Percentiles rank a stretch among this genome's conserved stretches.
These are phyloP conservation scores for Acropternis orthonyx DNA, from an alignment of 2,797 vertebrate genomes.

Conservation along the genomic window DNA sequence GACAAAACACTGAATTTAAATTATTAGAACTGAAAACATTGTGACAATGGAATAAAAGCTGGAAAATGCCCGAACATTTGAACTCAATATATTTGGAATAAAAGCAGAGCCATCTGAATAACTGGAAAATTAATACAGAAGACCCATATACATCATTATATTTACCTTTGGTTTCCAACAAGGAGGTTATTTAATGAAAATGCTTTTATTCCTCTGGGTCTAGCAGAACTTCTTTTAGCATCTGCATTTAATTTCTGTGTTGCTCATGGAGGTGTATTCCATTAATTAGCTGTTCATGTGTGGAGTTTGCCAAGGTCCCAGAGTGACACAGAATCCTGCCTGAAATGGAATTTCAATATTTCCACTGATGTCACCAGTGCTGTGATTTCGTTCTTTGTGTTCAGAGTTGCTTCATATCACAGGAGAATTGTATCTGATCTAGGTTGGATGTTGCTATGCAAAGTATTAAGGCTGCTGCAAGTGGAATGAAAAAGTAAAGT, in stretches of 20 bases:
- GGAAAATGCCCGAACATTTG: background rate
- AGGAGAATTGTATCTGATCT: background rate
- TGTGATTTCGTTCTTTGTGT: background rate
- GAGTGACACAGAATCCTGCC: background rate
- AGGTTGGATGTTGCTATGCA: background rate
- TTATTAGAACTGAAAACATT: background rate
- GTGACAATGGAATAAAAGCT: background rate
- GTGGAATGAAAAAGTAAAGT: background rate
- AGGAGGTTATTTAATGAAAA: background rate
- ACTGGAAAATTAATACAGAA: background rate
- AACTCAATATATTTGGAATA: background rate
- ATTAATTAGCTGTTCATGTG: background rate
- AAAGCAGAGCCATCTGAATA: background rate
- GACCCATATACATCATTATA: background rate
- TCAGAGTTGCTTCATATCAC: background rate
- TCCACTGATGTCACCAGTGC: background rate
- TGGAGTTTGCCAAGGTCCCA: background rate
- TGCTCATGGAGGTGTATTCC: background rate
- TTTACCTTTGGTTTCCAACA: background rate
- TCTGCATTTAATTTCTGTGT: conserved; percentile 4
- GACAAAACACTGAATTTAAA: conserved; percentile 23
- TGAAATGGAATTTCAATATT: background rate
- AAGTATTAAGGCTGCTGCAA: background rate
- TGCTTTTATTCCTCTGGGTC: background rate
- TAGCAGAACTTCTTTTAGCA: background rate